These are phyloP conservation scores for Elgaria multicarinata DNA, from an alignment of 2,113 vertebrate genomes.

Conservation along the genomic window DNA sequence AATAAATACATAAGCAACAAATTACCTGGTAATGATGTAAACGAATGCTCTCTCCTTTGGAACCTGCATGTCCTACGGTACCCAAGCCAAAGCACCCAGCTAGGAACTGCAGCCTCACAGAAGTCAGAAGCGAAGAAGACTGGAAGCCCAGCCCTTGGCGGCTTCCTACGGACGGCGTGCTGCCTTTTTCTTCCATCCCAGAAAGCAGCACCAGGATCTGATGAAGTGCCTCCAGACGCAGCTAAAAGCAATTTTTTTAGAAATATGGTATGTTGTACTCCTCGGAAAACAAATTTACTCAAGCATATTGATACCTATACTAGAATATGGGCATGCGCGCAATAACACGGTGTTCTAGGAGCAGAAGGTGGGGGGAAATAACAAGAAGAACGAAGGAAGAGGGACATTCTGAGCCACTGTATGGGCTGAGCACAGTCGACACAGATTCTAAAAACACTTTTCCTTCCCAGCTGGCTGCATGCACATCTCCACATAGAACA, in stretches of 20 bases:
- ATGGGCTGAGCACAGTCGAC: not conserved
- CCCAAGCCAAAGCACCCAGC: constrained; percentile 96
- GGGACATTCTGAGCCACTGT: too few species aligned
- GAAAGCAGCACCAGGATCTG: constrained; percentile 95
- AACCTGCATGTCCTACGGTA: constrained; percentile 83
- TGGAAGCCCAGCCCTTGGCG: constrained; percentile 83
- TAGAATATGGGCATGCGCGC: too few species aligned
- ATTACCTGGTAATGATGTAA: constrained; percentile 95
- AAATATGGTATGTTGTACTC: not conserved
- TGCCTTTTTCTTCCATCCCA: constrained; percentile 97
- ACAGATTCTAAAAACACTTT: not conserved
- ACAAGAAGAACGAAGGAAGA: not conserved
- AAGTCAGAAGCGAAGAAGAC: constrained; percentile 92
- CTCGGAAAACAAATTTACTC: not conserved
- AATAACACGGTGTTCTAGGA: not conserved
- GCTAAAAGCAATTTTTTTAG: constrained; percentile 71
- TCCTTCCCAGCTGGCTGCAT: not conserved
- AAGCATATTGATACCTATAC: not conserved
- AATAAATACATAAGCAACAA: not conserved
- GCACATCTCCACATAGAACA: not conserved
- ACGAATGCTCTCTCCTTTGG: constrained; percentile 92
- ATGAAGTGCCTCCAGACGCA: constrained; percentile 95
- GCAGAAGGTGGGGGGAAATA: not conserved
- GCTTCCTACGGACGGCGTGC: constrained; percentile 74
- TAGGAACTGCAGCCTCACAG: constrained; percentile 94